Evolutionary conservation across 2,888 invertebrate species (phyloP).

Genomic region (Plemyria rubiginata): DNA sequence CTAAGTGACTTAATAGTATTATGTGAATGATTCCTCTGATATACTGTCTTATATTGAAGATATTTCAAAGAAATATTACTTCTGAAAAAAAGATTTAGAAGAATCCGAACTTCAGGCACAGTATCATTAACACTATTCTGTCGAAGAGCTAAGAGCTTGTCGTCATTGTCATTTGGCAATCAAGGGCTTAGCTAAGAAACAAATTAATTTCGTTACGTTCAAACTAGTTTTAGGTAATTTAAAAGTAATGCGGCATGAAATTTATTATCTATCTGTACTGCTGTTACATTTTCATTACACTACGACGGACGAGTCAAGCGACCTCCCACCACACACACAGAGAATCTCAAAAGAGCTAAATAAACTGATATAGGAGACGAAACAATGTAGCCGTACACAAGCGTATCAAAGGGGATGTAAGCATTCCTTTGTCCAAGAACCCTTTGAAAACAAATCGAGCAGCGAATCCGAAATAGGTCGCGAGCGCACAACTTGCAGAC

Average conservation of each 20-base stretch:
- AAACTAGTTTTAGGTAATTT: neutral
- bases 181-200: neutral
- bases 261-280: neutral
- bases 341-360: constrained; percentile 17
- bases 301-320: neutral
- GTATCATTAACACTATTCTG: too few species aligned
- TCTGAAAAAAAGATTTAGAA: too few species aligned
- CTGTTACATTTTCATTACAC: neutral
- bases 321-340: too few species aligned
- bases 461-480: constrained; percentile 58
- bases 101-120: too few species aligned
- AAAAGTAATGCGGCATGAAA: constrained; percentile 2
- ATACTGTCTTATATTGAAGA: neutral
- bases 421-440: constrained; percentile 51
- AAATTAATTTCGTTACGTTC: neutral
- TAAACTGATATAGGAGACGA: constrained; percentile 14
- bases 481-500: constrained; percentile 31
- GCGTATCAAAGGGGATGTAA: constrained; percentile 30
- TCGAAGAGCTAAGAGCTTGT: neutral
- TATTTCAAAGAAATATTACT: too few species aligned
- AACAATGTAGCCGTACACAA: constrained; percentile 23
- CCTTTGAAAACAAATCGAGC: constrained; percentile 64
- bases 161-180: neutral
- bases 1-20: neutral
- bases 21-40: neutral